Conservation (phyloP, 2,113 vertebrate genomes). For the Equus przewalskii region DNA sequence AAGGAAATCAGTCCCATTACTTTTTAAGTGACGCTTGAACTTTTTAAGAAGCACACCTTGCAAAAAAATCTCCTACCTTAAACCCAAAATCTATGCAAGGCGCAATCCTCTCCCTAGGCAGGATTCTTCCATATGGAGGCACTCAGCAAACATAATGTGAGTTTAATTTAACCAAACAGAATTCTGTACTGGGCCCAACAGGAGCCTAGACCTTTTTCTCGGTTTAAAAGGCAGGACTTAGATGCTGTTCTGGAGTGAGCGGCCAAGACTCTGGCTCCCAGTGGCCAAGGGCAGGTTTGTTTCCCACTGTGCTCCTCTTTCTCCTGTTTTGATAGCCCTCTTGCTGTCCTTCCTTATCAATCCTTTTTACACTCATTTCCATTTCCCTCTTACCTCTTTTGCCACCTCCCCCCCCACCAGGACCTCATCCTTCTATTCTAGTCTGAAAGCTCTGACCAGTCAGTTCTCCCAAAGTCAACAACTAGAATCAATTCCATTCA, state of each 20-base stretch:
- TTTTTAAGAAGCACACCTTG: conserved; percentile 7
- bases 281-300: not conserved
- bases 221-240: not conserved
- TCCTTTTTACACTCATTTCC: not conserved
- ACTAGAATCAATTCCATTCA: not conserved
- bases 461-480: conserved; percentile 9
- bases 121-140: not conserved
- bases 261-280: not conserved
- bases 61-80: not conserved
- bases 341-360: not conserved
- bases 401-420: not conserved
- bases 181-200: not conserved
- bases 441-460: not conserved
- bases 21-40: not conserved
- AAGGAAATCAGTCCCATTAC: conserved; percentile 28
- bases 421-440: conserved; percentile 25
- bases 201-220: not conserved
- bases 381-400: not conserved
- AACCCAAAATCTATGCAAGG: not conserved
- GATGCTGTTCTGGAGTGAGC: not conserved
- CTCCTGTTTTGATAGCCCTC: not conserved
- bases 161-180: not conserved
- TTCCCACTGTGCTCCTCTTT: not conserved
- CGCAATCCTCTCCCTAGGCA: not conserved
- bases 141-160: not conserved